These are phyloP conservation scores for Pyralis farinalis DNA, from an alignment of 2,888 invertebrate species.

Conservation along the genomic window DNA sequence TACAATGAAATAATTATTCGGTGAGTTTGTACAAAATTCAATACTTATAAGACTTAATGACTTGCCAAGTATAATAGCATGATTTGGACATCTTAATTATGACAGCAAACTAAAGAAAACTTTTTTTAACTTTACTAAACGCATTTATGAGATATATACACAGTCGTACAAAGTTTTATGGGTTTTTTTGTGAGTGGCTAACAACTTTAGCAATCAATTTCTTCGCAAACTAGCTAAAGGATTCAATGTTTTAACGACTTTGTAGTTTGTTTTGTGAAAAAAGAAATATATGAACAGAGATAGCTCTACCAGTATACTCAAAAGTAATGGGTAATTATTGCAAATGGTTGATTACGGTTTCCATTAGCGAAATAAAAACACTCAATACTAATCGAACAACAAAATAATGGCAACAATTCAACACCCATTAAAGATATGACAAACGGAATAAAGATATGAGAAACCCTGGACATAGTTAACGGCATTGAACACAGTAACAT, in stretches of 20 bases:
- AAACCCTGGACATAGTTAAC: constrained; percentile 15
- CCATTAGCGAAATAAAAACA: neutral
- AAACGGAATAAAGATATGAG: neutral
- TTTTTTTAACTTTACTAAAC: constrained; percentile 4
- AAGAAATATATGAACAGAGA: too few species aligned
- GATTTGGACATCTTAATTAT: constrained; percentile 15
- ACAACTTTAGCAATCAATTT: neutral
- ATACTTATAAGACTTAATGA: constrained; percentile 18
- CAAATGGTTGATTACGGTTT: neutral
- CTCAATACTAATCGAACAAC: neutral
- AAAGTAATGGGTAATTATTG: too few species aligned
- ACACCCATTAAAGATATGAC: neutral
- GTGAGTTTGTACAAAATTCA: constrained; percentile 17
- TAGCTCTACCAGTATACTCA: too few species aligned
- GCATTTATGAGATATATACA: constrained; percentile 6
- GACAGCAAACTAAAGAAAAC: constrained; percentile 12
- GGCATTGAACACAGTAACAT: constrained; percentile 23
- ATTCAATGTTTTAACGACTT: neutral
- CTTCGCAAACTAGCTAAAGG: neutral
- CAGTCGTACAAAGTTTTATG: constrained; percentile 1
- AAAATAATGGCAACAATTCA: neutral
- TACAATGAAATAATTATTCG: constrained; percentile 23
- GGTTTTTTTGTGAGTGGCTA: constrained; percentile 11
- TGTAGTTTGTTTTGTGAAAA: too few species aligned
- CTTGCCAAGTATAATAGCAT: constrained; percentile 9